Evolutionary conservation across 2,888 invertebrate species (phyloP).

Genomic region (Taenaris catops): DNA sequence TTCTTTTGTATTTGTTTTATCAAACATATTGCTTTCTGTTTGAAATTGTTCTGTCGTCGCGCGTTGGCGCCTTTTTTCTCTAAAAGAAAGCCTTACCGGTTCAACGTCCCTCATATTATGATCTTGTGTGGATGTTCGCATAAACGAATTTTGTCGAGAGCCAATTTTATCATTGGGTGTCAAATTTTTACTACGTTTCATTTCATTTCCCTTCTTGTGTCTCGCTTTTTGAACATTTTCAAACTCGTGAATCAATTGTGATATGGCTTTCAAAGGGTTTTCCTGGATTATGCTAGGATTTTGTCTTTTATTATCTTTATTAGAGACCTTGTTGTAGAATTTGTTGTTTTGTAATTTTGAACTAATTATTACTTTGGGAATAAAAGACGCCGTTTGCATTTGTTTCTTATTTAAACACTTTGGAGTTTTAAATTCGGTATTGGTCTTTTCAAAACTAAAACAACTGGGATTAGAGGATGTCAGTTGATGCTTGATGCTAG

Average conservation of each 20-base stretch:
- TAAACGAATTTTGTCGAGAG: conserved; percentile 30
- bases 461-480: conserved; percentile 44
- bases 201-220: conserved; percentile 34
- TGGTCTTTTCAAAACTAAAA: conserved; percentile 41
- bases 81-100: conserved; percentile 23
- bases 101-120: conserved; percentile 32
- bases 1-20: conserved; percentile 38
- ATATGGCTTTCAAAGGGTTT: conserved; percentile 62
- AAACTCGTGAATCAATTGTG: conserved; percentile 57
- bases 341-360: conserved; percentile 39
- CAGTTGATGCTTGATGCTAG: conserved; percentile 49
- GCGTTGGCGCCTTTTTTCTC: conserved; percentile 27
- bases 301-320: conserved; percentile 35
- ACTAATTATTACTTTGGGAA: conserved; percentile 57
- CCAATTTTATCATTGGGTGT: conserved; percentile 30
- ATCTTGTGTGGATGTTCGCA: conserved; percentile 39
- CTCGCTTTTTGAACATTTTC: conserved; percentile 54
- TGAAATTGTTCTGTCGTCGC: conserved; percentile 22
- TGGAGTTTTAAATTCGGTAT: conserved; percentile 14
- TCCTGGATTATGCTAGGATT: conserved; percentile 33
- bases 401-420: conserved; percentile 20
- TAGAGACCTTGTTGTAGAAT: conserved; percentile 34
- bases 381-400: conserved; percentile 27
- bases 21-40: conserved; percentile 33
- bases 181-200: conserved; percentile 35